phyloP scores from a whole-genome alignment of 1,140 invertebrate genomes.

The Drusus annulatus region DNA sequence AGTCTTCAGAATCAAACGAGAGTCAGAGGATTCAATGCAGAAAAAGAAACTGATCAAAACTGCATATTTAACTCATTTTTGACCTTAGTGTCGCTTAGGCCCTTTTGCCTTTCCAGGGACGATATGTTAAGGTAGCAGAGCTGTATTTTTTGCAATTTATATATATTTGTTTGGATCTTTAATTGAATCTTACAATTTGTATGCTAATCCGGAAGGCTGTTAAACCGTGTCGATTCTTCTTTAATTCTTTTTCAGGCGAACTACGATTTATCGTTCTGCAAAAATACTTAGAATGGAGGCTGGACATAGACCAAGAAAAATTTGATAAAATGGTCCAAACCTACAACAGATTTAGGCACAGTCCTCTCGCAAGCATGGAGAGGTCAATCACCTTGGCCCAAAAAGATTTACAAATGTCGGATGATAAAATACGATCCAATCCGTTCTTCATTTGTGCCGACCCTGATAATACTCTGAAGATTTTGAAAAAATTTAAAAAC shows the following conservation, averaged over 20 bases:
- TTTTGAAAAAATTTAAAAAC: slow-evolving; percentile 14
- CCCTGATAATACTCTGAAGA: slow-evolving; percentile 18
- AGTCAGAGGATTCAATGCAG: too few relatives aligned
- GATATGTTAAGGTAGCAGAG: too few relatives aligned
- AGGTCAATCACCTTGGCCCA: slow-evolving; percentile 5
- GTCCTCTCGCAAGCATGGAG: slow-evolving; percentile 10
- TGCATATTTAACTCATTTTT: too few relatives aligned
- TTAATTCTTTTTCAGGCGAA: neutral
- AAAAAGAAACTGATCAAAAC: too few relatives aligned
- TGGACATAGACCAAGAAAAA: slow-evolving; percentile 6
- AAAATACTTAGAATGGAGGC: slow-evolving; percentile 23
- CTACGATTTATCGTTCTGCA: slow-evolving; percentile 29
- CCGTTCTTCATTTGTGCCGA: slow-evolving; percentile 18
- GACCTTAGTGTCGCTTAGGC: too few relatives aligned
- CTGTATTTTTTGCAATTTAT: too few relatives aligned
- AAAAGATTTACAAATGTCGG: slow-evolving; percentile 8
- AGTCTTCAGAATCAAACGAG: too few relatives aligned
- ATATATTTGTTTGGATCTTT: too few relatives aligned
- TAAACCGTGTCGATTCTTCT: too few relatives aligned
- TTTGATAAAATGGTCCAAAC: slow-evolving; percentile 5
- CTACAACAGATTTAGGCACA: slow-evolving; percentile 17
- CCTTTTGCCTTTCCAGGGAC: too few relatives aligned
- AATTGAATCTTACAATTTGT: too few relatives aligned
- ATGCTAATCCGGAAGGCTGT: too few relatives aligned
- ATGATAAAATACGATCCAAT: slow-evolving; percentile 15